Base-by-base conservation (phyloP, 2,113 vertebrate genomes). In the Caranx ignobilis region DNA sequence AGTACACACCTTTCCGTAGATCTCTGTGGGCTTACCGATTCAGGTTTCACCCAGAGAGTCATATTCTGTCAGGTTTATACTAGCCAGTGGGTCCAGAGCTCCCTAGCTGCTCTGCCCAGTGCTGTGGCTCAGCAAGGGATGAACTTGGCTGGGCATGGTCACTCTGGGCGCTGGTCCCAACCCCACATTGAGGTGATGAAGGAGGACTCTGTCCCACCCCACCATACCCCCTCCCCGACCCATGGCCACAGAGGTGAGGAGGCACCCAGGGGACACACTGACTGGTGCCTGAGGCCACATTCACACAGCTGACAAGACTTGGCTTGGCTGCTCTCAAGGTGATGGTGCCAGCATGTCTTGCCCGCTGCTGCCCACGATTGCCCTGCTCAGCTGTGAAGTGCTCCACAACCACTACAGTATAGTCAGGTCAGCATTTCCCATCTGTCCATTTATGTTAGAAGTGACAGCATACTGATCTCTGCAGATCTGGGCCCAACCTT, bases 301-400 rank as follows among this genome's bases (percentile, higher is more conserved):
- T 89, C 82, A 87, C 80, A 85, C 86, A 82, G 87, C 75, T 88
- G 89, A 90, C 83, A 78, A 75, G 75, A 86, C 71, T 43, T 6
- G 55, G 45, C 43, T 71, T 67, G 85, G 84, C 87, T 75, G 81
- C 64, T 85, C 81, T 79, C 79, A 77, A 73, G 62, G 79, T 79
- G 13, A 71, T 81, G 89, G 89, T 91, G 92, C 90, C 92, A 88
- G 89, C 39, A 6, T 91, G 92, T 92, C 91, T 89, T 86, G 82
- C 69, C 88, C 66, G 0, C 77, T 88, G 60, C 78, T 87, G 85
- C 89, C 87, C 84, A 88, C 71, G 59, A 73, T 59, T 63, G 68
- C 68, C 31, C 41, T 55, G 57, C 73, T 82, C 82, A 82, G 75
- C 76, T 80, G 86, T 82, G 66, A 85, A 88, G 83, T 80, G 75